A percentile compares a stretch with the other conserved stretches of the same genome.
These are phyloP conservation scores for Rissa tridactyla DNA, from an alignment of 2,113 vertebrate genomes.

Conservation along the genomic window DNA sequence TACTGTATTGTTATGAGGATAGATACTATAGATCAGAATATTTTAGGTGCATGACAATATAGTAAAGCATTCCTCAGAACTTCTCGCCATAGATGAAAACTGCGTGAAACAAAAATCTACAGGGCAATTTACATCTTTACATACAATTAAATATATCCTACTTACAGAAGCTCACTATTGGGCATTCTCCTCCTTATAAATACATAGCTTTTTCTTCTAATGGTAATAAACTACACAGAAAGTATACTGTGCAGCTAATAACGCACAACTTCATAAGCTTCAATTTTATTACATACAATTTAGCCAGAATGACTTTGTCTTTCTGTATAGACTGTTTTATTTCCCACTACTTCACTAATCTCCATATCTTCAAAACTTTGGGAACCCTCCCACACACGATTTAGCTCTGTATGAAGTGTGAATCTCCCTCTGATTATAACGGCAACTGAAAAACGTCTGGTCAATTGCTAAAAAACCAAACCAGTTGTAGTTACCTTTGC, in stretches of 20 bases:
- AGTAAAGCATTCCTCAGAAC: not conserved
- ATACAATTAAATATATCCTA: not conserved
- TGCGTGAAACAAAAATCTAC: not conserved
- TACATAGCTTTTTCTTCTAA: not conserved
- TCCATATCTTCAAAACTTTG: not conserved
- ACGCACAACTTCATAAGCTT: not conserved
- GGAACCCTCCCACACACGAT: not conserved
- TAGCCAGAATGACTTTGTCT: not conserved
- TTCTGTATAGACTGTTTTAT: not conserved
- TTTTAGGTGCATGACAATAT: not conserved
- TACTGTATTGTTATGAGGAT: not conserved
- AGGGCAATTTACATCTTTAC: not conserved
- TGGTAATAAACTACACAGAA: not conserved
- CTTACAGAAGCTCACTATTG: not conserved
- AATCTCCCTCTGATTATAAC: not conserved
- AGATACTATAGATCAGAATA: not conserved
- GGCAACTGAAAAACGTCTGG: not conserved
- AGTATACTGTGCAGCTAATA: not conserved
- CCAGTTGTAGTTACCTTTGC: conserved; percentile 84
- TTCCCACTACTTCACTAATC: not conserved
- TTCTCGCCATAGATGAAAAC: not conserved
- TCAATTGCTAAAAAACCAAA: not conserved
- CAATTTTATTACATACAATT: not conserved
- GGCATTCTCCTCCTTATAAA: not conserved
- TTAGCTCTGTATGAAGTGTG: not conserved